phyloP scores from a whole-genome alignment of 2,888 invertebrate species.

The Lepidocyrtoides sp. region DNA sequence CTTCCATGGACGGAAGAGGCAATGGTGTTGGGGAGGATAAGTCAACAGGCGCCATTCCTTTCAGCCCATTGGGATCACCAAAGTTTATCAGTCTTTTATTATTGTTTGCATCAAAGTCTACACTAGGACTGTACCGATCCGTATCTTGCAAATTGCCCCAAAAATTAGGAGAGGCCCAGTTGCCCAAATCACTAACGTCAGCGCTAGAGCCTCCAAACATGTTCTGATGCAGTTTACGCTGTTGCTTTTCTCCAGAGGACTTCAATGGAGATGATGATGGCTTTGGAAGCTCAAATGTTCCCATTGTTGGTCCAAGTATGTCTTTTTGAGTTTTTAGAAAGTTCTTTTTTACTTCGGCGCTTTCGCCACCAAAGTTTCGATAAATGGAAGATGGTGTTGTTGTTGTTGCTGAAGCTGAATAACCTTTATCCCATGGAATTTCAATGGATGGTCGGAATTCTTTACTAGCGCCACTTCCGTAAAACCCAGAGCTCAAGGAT shows the following conservation, averaged over 20 bases:
- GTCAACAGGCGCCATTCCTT: slow-evolving; percentile 63
- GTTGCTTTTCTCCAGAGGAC: slow-evolving; percentile 30
- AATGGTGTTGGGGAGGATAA: slow-evolving; percentile 64
- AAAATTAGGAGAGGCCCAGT: slow-evolving; percentile 79
- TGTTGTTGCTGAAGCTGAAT: background rate
- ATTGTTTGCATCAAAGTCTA: slow-evolving; percentile 76
- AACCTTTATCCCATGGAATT: slow-evolving; percentile 75
- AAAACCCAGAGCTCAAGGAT: slow-evolving; percentile 46
- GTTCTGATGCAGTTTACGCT: slow-evolving; percentile 65
- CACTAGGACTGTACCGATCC: slow-evolving; percentile 78
- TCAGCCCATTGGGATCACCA: slow-evolving; percentile 62
- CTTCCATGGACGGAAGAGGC: slow-evolving; percentile 57
- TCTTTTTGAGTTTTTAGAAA: slow-evolving; percentile 52
- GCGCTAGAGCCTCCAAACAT: slow-evolving; percentile 74
- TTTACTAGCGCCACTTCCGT: slow-evolving; percentile 40
- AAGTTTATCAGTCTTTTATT: slow-evolving; percentile 31
- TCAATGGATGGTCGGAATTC: slow-evolving; percentile 67
- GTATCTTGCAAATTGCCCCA: slow-evolving; percentile 77
- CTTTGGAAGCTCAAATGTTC: slow-evolving; percentile 68
- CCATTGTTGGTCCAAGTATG: slow-evolving; percentile 74
- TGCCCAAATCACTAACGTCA: slow-evolving; percentile 61
- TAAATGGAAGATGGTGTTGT: slow-evolving; percentile 37
- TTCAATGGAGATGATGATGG: slow-evolving; percentile 43
- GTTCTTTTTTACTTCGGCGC: slow-evolving; percentile 19
- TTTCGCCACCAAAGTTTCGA: slow-evolving; percentile 17